Evolutionary conservation across 2,113 vertebrate genomes (phyloP).

Genomic region (Hippopotamus amphibius): DNA sequence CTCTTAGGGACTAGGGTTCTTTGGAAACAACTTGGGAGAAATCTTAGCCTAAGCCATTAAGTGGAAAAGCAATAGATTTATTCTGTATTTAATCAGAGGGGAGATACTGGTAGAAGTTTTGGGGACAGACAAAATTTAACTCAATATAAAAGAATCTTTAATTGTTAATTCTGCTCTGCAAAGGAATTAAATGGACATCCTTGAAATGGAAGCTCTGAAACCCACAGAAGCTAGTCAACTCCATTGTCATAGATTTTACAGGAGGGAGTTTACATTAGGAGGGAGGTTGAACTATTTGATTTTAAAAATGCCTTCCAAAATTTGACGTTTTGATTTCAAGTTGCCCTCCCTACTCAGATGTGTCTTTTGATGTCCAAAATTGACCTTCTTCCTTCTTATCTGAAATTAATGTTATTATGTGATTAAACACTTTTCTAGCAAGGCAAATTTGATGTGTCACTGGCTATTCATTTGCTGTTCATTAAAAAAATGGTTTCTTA

Average conservation of each 20-base stretch:
- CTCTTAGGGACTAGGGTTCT: background rate
- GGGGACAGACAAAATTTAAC: background rate
- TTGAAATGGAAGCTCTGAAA: background rate
- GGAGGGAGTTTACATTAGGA: background rate
- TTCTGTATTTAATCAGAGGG: background rate
- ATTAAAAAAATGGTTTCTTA: background rate
- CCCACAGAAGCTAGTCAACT: background rate
- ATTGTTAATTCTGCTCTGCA: background rate
- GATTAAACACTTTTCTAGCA: conserved; percentile 28
- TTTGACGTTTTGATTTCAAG: background rate
- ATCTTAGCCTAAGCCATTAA: background rate
- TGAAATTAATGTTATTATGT: background rate
- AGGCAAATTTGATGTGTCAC: background rate
- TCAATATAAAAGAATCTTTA: background rate
- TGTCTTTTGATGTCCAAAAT: background rate
- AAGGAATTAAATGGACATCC: background rate
- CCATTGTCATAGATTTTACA: background rate
- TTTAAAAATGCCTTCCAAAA: conserved; percentile 30
- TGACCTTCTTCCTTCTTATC: background rate
- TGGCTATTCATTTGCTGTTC: conserved; percentile 3
- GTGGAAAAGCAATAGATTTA: background rate
- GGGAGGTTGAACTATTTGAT: background rate
- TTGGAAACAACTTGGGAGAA: background rate
- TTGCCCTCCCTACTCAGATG: background rate
- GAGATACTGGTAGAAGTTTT: background rate